Evolutionary conservation across 2,888 invertebrate species (phyloP), one percentile per base, ranked within the genome.

Genomic region (Diarsia dahlii): DNA sequence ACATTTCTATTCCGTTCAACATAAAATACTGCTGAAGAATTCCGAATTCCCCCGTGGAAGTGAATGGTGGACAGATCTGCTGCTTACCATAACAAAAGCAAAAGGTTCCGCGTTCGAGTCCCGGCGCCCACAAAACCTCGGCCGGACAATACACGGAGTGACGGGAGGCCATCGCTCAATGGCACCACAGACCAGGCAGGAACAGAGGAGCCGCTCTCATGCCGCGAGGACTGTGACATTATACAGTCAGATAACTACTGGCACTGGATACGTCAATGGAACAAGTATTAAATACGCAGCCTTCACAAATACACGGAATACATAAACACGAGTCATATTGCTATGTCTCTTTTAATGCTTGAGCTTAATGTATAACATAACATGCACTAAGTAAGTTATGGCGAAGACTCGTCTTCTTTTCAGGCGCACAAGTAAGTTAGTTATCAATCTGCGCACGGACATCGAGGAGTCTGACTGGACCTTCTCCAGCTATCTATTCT

Each of bases 61-160:
- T 78, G 83, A 82, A 76, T 76, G 66, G 71, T 76, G 83, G 78
- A 79, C 78, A 85, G 77, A 83, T 77, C 84, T 87, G 73, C 86
- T 78, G 75, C 64, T 86, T 87, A 86, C 65, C 86, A 86, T 87
- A 81, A 86, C 86, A 86, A 86, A 84, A 87, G 87, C 69, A 70
- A 78, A 85, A 74, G 80, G 74, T 72, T 78, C 63, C 28, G 58
- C 56, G 71, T 50, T 82, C 82, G 68, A 70, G 66, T 69, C 68
- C 80, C 64, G 71, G 48, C 70, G 58, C 63, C 82, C 74, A 67
- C 83, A 69, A 71, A 65, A 80, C 74, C 76, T 73, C 60, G 63
- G 75, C 62, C 34, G 65, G 77, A 87, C 85, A 87, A 87, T 80
- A 74, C 71, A 39, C 23, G 66, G 73, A 81, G 74, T 77, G 82